A percentile compares a stretch with the other conserved stretches of the same genome.
These are phyloP conservation scores for Picathartes gymnocephalus DNA, from an alignment of 2,113 vertebrate genomes.

Conservation along the genomic window DNA sequence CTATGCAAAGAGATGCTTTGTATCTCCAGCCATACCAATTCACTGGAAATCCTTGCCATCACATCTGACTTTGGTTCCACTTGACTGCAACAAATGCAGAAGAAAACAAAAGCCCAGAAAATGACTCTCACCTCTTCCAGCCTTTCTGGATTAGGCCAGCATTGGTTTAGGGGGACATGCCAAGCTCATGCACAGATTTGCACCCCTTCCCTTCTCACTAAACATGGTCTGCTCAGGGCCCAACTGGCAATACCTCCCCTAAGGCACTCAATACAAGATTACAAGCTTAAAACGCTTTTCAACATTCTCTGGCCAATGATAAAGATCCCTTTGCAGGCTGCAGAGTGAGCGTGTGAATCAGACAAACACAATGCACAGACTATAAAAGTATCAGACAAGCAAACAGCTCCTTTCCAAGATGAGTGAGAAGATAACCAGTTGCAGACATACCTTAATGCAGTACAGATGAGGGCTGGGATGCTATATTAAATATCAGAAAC, in stretches of 20 bases:
- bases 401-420: neutral
- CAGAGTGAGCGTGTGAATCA: neutral
- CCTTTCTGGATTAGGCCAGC: neutral
- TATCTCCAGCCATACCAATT: neutral
- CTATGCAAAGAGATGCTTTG: neutral
- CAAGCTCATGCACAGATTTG: neutral
- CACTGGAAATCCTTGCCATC: neutral
- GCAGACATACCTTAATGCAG: neutral
- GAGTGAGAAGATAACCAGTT: neutral
- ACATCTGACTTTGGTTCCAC: neutral
- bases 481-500: neutral
- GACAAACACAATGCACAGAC: neutral
- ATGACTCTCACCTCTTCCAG: neutral
- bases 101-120: neutral
- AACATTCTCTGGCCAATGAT: neutral
- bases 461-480: neutral
- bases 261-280: neutral
- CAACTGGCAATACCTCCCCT: neutral
- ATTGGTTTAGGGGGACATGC: rapidly evolving
- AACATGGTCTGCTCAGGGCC: neutral
- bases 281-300: neutral
- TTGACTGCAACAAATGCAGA: neutral
- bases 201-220: neutral
- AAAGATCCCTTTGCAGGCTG: neutral
- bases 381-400: neutral